A percentile compares a stretch with the other conserved stretches of the same genome.
Evolutionary conservation across 2,797 vertebrate genomes (phyloP).

Genomic region (Tachyglossus aculeatus): DNA sequence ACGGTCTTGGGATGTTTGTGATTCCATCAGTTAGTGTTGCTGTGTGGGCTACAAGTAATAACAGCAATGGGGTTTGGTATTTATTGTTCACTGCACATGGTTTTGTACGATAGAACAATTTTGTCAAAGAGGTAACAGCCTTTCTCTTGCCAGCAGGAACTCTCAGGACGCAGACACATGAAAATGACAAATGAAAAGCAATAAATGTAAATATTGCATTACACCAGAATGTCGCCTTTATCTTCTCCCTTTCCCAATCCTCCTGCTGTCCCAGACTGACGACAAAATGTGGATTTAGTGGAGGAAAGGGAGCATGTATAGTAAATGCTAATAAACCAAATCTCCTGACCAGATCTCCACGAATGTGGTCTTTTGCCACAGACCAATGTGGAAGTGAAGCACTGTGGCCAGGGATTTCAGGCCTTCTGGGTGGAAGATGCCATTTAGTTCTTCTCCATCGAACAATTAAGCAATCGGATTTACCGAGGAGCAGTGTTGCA

Average conservation of each 20-base stretch:
- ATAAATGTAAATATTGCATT: conserved; percentile 46
- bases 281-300: conserved; percentile 21
- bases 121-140: conserved; percentile 10
- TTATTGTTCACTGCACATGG: background rate
- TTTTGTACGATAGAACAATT: conserved; percentile 9
- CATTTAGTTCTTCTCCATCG: no score
- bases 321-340: no score
- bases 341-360: no score
- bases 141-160: conserved; percentile 15
- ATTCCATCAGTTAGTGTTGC: background rate
- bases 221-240: background rate
- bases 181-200: conserved; percentile 46
- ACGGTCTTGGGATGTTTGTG: conserved; percentile 1
- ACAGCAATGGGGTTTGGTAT: background rate
- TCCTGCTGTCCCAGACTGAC: conserved; percentile 1
- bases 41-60: background rate
- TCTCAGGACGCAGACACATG: background rate
- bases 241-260: background rate
- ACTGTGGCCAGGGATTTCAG: no score
- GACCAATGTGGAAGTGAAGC: no score
- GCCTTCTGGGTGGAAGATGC: no score
- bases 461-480: no score
- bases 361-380: no score
- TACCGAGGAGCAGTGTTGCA: no score
- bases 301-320: background rate